Evolutionary conservation across 2,113 vertebrate species (phyloP).

Genomic region (Phasianus colchicus): DNA sequence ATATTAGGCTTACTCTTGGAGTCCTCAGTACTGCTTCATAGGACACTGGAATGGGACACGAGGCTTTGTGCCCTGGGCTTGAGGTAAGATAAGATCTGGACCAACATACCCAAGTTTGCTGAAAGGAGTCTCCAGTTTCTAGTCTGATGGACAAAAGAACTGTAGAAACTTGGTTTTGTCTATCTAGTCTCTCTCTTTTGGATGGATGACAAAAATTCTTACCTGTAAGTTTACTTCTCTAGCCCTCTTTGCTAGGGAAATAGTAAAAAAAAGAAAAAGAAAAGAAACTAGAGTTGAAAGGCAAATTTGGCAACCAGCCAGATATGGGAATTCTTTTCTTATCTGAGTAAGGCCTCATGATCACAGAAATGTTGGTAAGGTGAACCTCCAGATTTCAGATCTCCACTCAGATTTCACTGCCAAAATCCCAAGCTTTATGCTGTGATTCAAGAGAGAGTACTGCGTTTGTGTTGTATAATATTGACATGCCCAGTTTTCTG

Average conservation of each 20-base stretch:
- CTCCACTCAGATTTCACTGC: neutral
- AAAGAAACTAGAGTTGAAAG: neutral
- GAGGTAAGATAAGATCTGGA: neutral
- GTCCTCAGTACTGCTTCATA: neutral
- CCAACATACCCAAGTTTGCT: neutral
- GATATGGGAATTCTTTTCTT: neutral
- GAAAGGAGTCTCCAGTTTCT: neutral
- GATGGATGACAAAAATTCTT: neutral
- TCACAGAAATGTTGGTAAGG: neutral
- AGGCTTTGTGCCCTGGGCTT: neutral
- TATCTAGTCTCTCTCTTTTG: neutral
- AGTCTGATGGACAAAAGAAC: neutral
- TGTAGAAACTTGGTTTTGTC: neutral
- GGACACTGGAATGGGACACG: neutral
- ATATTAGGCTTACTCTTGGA: neutral
- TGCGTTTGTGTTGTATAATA: neutral
- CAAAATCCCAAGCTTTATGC: neutral
- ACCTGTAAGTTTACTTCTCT: neutral
- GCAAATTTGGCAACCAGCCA: neutral
- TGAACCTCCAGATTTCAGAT: neutral
- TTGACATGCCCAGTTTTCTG: neutral
- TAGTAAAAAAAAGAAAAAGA: too few species aligned
- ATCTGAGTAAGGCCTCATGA: fast-evolving
- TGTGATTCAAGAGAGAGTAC: neutral
- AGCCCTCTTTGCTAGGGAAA: neutral